phyloP scores from a whole-genome alignment of 2,113 vertebrate species.

The Xenopus tropicalis region DNA sequence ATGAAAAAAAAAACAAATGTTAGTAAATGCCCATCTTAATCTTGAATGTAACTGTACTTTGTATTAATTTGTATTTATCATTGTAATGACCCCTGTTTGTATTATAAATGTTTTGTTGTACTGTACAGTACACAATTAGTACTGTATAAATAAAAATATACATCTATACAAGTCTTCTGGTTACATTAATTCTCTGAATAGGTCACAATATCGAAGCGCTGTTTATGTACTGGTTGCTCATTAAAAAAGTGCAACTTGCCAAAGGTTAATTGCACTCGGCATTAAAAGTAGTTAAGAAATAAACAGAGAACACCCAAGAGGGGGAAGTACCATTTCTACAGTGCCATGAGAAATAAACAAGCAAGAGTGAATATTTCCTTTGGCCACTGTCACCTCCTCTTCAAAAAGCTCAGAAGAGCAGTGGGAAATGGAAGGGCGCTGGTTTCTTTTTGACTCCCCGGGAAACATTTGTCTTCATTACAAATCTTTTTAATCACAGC shows the following conservation, averaged over 20 bases:
- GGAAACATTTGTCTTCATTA: constrained; percentile 80
- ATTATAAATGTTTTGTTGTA: no score
- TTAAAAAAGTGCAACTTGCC: constrained; percentile 64
- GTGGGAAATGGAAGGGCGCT: constrained; percentile 67
- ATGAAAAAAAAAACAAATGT: no score
- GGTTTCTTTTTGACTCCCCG: constrained; percentile 71
- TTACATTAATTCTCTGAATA: constrained; percentile 43
- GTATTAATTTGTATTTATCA: no score
- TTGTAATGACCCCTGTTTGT: no score
- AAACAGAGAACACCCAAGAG: constrained; percentile 85
- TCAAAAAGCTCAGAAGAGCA: constrained; percentile 70
- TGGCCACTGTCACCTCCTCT: constrained; percentile 72
- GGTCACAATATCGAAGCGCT: constrained; percentile 68
- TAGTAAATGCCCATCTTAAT: no score
- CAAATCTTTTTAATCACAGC: constrained; percentile 78
- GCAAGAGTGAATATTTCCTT: constrained; percentile 75
- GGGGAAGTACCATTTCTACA: constrained; percentile 73
- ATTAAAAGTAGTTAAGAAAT: constrained; percentile 92
- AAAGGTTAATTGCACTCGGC: constrained; percentile 84
- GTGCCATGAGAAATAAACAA: constrained; percentile 85
- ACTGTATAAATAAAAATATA: no score
- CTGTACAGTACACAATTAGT: no score
- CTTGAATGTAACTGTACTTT: no score
- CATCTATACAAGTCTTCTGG: no score
- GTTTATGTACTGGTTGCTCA: constrained; percentile 61